Percentiles rank a stretch among this genome's conserved stretches.
Evolutionary conservation across 2,113 vertebrate genomes (phyloP).

Genomic region (Chauna torquata): DNA sequence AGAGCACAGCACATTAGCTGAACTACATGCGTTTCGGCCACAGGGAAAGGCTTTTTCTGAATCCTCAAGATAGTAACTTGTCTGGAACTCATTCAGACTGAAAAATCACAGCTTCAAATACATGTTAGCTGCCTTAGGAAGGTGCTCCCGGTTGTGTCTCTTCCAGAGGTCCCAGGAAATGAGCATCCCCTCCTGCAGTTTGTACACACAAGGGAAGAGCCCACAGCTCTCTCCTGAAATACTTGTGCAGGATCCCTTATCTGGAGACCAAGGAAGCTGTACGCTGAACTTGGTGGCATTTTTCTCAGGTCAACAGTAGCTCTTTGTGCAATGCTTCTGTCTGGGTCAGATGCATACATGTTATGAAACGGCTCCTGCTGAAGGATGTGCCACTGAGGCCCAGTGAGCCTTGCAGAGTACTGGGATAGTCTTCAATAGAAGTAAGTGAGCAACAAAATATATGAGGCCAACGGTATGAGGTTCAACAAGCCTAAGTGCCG

Average conservation of each 20-base stretch:
- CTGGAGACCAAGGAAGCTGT: background rate
- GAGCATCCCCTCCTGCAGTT: background rate
- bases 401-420: fast-evolving
- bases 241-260: background rate
- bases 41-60: background rate
- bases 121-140: fast-evolving
- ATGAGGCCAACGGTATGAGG: no score
- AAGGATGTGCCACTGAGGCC: background rate
- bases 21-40: fast-evolving
- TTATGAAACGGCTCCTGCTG: background rate
- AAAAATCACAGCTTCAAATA: background rate
- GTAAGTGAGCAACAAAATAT: background rate
- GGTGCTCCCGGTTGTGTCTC: fast-evolving
- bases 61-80: background rate
- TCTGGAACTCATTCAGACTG: background rate
- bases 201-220: no score
- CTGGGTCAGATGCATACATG: background rate
- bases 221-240: background rate
- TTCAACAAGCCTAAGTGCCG: no score
- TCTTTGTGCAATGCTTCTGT: background rate
- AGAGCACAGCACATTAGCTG: background rate
- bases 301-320: background rate
- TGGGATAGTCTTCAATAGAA: background rate
- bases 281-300: fast-evolving
- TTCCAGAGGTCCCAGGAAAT: background rate